Evolutionary conservation across 1,140 invertebrate species (phyloP), one percentile per base, ranked within the genome.

Genomic region (Polypedilum vanderplanki): DNA sequence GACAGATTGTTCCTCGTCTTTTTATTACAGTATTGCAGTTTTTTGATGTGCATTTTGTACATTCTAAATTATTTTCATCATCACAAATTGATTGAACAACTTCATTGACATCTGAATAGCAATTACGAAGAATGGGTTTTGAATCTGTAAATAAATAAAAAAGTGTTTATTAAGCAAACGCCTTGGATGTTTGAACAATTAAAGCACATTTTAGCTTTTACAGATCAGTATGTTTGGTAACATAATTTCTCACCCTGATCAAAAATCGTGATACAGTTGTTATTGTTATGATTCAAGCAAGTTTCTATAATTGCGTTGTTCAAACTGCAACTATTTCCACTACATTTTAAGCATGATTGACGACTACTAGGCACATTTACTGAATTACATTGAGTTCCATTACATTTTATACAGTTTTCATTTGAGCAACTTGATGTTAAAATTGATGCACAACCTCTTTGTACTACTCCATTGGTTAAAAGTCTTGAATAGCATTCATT

Each of bases 341-440:
- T 20, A 22, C 65, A 70, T 20, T 70, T 18, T 0, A 20, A 20
- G 17, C 65, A 70, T 18, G 65, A 22, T 9, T 18, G 65, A 18
- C 65, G 17, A 20, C 8, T 70, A 3, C 3, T 10, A 10, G 65
- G 65, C 20, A 70, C 7, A 70, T 8, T 22, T 2, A 20, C 65
- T 70, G 65, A 70, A 70, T 70, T 70, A 22, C 65, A 70, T 70
- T 18, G 17, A 4, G n/a, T 18, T n/a, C 65, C 65, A 18, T 18
- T 9, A 20, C 65, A 70, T 12, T 20, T 9, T 7, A 22, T 18
- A 20, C 18, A 70, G 10, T 18, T 70, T n/a, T n/a, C 64, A n/a
- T 15, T 8, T 18, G 64, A 20, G 64, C 64, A 67, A 17, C 1
- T 8, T 67, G n/a, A 17, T 18, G 18, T 18, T 1, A 9, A n/a